A percentile compares a stretch with the other conserved stretches of the same genome.
phyloP scores from a whole-genome alignment of 1,140 invertebrate species.

The Drosophila prosaltans region DNA sequence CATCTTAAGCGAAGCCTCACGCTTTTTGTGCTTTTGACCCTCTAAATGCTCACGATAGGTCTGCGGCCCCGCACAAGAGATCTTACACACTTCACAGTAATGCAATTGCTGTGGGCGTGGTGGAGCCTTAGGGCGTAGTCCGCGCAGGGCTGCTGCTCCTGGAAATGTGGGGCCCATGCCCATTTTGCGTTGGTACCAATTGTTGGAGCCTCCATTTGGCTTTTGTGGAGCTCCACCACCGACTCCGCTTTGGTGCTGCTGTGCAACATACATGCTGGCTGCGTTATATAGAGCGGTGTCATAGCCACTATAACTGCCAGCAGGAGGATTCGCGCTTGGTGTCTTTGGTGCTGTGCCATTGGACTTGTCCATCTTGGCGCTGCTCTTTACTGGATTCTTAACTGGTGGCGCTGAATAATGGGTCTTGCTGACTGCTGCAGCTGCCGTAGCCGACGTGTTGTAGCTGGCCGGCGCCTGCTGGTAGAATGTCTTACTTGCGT shows the following conservation, averaged over 20 bases:
- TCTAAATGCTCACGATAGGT: slow-evolving; percentile 98
- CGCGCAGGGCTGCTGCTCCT: slow-evolving; percentile 55
- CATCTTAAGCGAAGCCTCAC: slow-evolving; percentile 95
- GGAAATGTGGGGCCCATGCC: slow-evolving; percentile 83
- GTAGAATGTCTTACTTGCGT: slow-evolving; percentile 87
- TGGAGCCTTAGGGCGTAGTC: slow-evolving; percentile 87
- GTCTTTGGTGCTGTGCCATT: slow-evolving; percentile 61
- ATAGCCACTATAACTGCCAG: slow-evolving; percentile 90
- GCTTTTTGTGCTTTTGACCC: slow-evolving; percentile 99
- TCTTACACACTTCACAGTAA: slow-evolving; percentile 98
- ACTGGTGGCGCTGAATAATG: slow-evolving; percentile 84
- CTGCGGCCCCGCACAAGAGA: slow-evolving; percentile 97
- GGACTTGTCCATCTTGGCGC: slow-evolving; percentile 71
- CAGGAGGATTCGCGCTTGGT: slow-evolving; percentile 75
- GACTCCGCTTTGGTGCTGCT: slow-evolving; percentile 85
- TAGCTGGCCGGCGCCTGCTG: slow-evolving; percentile 86
- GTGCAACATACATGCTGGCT: slow-evolving; percentile 95
- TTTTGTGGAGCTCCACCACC: slow-evolving; percentile 56
- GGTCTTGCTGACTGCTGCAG: slow-evolving; percentile 84
- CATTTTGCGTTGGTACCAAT: slow-evolving; percentile 83
- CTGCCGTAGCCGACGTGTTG: slow-evolving; percentile 83
- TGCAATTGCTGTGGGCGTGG: slow-evolving; percentile 96
- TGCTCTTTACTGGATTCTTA: slow-evolving; percentile 77
- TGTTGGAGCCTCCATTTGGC: slow-evolving; percentile 58
- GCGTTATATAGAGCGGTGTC: slow-evolving; percentile 97